phyloP scores from a whole-genome alignment of 2,888 invertebrate species.

The Amphipoea oculea region DNA sequence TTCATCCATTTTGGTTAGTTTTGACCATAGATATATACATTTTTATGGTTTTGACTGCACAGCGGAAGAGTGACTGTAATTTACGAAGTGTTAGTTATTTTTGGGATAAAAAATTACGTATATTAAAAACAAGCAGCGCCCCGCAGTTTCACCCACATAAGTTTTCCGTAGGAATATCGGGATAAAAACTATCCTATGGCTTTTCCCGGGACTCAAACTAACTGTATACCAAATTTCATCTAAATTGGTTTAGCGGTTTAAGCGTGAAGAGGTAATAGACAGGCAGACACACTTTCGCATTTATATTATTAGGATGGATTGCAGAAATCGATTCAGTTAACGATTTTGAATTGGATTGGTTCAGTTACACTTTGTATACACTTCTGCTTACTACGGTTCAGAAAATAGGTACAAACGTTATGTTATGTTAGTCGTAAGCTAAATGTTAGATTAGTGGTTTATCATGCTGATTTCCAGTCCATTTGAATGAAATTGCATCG shows the following conservation, averaged over 20 bases:
- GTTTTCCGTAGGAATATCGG: too few species aligned
- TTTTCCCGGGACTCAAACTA: too few species aligned
- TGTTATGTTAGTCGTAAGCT: background rate
- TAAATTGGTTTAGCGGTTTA: too few species aligned
- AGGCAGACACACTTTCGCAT: too few species aligned
- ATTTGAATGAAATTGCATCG: conserved; percentile 45
- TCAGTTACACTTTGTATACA: background rate
- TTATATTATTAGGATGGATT: too few species aligned
- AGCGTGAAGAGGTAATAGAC: too few species aligned
- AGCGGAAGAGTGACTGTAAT: background rate
- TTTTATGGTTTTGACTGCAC: background rate
- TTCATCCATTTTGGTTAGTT: background rate
- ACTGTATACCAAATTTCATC: too few species aligned
- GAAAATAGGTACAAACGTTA: background rate
- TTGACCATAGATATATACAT: too few species aligned
- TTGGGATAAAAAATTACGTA: too few species aligned
- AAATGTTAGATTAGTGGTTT: conserved; percentile 22
- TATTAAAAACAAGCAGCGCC: too few species aligned
- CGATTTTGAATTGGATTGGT: background rate
- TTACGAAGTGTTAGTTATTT: background rate
- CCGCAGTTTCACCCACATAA: too few species aligned
- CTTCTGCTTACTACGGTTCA: background rate
- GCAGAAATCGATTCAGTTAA: background rate
- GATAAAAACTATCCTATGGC: too few species aligned
- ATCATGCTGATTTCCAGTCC: conserved; percentile 31